phyloP scores from a whole-genome alignment of 2,113 vertebrate genomes.

The Acanthisitta chloris region DNA sequence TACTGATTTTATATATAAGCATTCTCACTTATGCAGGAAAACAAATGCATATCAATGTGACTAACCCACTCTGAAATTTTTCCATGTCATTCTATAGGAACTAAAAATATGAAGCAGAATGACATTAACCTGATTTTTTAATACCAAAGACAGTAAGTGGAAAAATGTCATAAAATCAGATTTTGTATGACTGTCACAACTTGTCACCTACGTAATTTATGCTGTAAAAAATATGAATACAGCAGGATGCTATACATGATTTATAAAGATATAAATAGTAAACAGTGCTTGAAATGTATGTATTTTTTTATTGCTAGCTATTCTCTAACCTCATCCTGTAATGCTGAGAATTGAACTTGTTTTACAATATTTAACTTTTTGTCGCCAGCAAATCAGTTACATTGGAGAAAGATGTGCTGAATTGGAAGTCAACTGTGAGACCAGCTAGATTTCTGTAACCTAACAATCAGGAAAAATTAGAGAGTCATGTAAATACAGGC shows the following conservation, averaged over 20 bases:
- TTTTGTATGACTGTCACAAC: slow-evolving; percentile 55
- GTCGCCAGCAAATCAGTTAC: neutral
- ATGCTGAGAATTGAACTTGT: neutral
- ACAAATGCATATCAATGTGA: neutral
- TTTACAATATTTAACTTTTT: slow-evolving; percentile 3
- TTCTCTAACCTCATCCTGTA: neutral
- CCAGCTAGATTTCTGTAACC: neutral
- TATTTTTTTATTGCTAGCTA: slow-evolving; percentile 3
- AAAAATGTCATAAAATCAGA: slow-evolving; percentile 48
- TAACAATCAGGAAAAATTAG: neutral
- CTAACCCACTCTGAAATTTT: neutral
- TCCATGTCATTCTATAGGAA: neutral
- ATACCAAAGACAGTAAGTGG: neutral
- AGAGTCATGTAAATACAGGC: neutral
- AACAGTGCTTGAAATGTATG: slow-evolving; percentile 42
- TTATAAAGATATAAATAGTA: slow-evolving; percentile 63
- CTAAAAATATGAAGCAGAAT: slow-evolving; percentile 2
- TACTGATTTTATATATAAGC: neutral
- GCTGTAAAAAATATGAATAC: slow-evolving; percentile 56
- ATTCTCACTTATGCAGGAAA: neutral
- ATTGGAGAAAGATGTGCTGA: neutral
- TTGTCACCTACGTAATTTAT: slow-evolving; percentile 58
- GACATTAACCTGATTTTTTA: slow-evolving; percentile 24
- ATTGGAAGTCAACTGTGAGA: neutral
- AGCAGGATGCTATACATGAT: slow-evolving; percentile 44